Evolutionary conservation across 2,113 vertebrate species (phyloP), one percentile per base, ranked within the genome.

Genomic region (Pithys albifrons): DNA sequence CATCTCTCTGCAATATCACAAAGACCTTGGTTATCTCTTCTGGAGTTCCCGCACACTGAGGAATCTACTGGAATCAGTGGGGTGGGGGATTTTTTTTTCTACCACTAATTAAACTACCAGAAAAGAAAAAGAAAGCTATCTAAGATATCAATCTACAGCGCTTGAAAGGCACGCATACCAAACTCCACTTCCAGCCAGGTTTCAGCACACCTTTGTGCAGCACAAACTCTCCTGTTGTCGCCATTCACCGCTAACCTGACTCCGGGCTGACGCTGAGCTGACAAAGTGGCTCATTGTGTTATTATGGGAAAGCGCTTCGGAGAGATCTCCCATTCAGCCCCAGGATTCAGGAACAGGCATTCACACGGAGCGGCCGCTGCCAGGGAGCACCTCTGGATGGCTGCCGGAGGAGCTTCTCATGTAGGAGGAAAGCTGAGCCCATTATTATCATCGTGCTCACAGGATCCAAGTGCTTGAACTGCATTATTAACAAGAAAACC

Each of bases 261-360:
- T 97, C 96, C 17, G 1, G 78, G 86, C 74, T 96, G 91, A 93
- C 91, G 93, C 96, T 80, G 79, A 20, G 61, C 96, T 97, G 97
- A 97, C 97, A 97, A 88, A 97, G 77, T 39, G 96, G 93, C 90
- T 95, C 96, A 98, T 97, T 98, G 97, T 97, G 96, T 77, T 92
- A 11, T 95, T 95, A 98, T 98, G 98, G 98, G 98, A 98, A 98
- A 98, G 51, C 4, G 43, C 96, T 87, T 39, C 6, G 39, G 52
- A 95, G 91, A 97, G 74, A 75, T 95, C 98, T 98, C 98, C 97
- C 98, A 98, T 94, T 98, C 97, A 97, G n/a, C 25, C 78, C 58
- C 0, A 35, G 76, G 80, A 75, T 31, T 78, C 85, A 62, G 94
- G 96, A 97, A 82, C 82, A 73, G 97, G 81, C 96, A 78, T 96